These are phyloP conservation scores for Eulemur albifrons DNA, from an alignment of 2,797 vertebrate genomes.

Conservation along the genomic window DNA sequence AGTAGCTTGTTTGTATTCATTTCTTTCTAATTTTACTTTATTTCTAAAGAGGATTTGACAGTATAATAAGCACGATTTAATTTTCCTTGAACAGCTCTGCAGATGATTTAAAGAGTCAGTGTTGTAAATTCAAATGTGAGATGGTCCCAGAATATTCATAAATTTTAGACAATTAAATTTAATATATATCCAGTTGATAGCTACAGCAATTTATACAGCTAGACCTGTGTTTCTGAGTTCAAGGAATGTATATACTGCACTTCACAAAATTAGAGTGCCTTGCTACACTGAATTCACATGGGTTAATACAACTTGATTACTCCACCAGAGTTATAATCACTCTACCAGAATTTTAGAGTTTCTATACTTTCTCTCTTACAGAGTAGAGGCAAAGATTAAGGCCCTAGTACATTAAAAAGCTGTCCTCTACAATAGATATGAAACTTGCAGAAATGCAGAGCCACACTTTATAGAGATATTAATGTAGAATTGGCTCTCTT, in stretches of 20 bases:
- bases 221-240: neutral
- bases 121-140: slow-evolving; percentile 27
- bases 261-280: neutral
- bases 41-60: slow-evolving; percentile 3
- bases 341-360: neutral
- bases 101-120: neutral
- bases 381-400: neutral
- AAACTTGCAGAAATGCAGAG: neutral
- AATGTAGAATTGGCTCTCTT: neutral
- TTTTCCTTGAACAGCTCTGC: slow-evolving; percentile 21
- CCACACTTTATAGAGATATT: neutral
- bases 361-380: neutral
- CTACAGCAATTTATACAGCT: neutral
- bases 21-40: neutral
- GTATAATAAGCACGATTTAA: neutral
- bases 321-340: neutral
- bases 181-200: neutral
- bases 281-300: neutral
- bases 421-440: neutral
- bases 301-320: neutral
- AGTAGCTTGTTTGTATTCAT: neutral
- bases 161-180: slow-evolving; percentile 16
- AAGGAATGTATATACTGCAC: neutral
- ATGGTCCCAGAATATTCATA: neutral
- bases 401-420: neutral